Percentiles rank a stretch among this genome's conserved stretches.
phyloP scores from a whole-genome alignment of 1,140 invertebrate genomes.

The Geopemphigus sp. region DNA sequence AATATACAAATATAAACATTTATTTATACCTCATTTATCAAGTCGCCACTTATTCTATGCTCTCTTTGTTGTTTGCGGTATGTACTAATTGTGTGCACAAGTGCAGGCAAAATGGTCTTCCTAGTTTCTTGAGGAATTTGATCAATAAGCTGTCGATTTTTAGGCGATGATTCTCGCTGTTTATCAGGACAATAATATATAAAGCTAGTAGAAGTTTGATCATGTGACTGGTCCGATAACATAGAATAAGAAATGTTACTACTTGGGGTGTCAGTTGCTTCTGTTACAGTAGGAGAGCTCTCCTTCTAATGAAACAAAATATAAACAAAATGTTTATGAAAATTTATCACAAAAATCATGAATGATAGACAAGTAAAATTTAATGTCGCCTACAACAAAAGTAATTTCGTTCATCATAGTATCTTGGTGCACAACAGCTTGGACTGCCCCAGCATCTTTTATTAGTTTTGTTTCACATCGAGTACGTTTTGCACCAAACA shows the following conservation, averaged over 20 bases:
- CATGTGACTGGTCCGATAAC: not conserved
- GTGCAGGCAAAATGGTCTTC: not conserved
- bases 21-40: not conserved
- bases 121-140: not conserved
- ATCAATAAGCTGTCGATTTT: not conserved
- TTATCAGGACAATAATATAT: not conserved
- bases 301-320: not conserved
- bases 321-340: not conserved
- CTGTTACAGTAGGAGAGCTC: not conserved
- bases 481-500: not conserved
- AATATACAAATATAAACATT: too few relatives aligned
- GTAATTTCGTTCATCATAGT: not conserved
- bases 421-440: not conserved
- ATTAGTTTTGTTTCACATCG: not conserved
- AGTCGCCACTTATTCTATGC: not conserved
- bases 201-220: not conserved
- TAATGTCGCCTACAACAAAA: not conserved
- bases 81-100: conserved; percentile 6
- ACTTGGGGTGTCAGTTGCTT: not conserved
- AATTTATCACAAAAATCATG: not conserved
- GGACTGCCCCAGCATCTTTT: not conserved
- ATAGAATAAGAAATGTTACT: not conserved
- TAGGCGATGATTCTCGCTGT: too few relatives aligned
- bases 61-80: conserved; percentile 28
- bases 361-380: not conserved